Base-by-base conservation (phyloP, 2,888 invertebrate species). In the Ennomos erosarius region DNA sequence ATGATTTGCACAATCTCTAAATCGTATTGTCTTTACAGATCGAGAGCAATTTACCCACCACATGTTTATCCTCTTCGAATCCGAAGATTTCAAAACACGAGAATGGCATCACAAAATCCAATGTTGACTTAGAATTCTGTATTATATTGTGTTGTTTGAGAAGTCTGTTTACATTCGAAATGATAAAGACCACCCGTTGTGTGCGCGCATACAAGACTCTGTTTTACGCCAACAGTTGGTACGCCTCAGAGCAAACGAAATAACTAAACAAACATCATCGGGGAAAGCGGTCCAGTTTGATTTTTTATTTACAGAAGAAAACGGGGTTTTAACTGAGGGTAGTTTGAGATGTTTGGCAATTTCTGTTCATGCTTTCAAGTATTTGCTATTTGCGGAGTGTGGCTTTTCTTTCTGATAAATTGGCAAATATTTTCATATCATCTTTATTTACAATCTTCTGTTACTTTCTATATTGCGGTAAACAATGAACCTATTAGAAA, bases 111-210 rank as follows among this genome's bases (percentile, higher is more conserved):
- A 62, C 64, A 59, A 65, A 64, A 65, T 70, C 71, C 74, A 71
- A 68, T 86, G 88, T 88, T 87, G 79, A 75, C 86, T 82, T 82
- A 75, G 69, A 81, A 79, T 85, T 86, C 85, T 82, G 85, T 86
- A 84, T 85, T 82, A 83, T 86, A 87, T 79, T 77, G 82, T 83
- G 81, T 80, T 83, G 84, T 87, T 85, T 80, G 79, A 76, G 67
- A 64, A 70, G 59, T 67, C 70, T 89, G 90, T 91, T 88, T 90
- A 89, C 85, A 76, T 89, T 88, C 75, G 82, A 81, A 82, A 88
- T 91, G 91, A 91, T 90, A 88, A 85, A 89, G 91, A 90, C 91
- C 91, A 91, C 91, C 91, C 91, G 90, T 69, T 59, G 65, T 54
- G 59, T 60, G 59, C 51, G 35, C 59, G 43, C 59, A 55, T 60